Percentiles rank a stretch among this genome's conserved stretches.
Evolutionary conservation across 2,113 vertebrate species (phyloP).

Genomic region (Bombycilla garrulus): DNA sequence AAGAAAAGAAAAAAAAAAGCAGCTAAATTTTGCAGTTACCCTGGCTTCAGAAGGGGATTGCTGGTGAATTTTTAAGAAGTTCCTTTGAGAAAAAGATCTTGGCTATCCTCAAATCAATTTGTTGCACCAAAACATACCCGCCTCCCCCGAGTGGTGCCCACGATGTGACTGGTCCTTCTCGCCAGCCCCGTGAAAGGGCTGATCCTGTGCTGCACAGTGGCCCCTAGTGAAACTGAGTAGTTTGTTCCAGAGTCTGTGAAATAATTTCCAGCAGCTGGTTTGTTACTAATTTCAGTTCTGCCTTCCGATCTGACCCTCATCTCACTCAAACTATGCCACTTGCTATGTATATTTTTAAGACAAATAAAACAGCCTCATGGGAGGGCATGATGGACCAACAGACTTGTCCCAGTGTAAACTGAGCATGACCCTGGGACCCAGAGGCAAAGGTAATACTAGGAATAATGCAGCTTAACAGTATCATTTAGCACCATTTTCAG

Average conservation of each 20-base stretch:
- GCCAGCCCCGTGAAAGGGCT: neutral
- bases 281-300: constrained; percentile 29
- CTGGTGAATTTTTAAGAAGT: neutral
- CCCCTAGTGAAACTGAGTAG: constrained; percentile 36
- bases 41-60: neutral
- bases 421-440: neutral
- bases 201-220: constrained; percentile 49
- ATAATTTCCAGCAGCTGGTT: constrained; percentile 32
- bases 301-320: neutral
- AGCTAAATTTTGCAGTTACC: neutral
- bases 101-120: neutral
- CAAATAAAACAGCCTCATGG: neutral
- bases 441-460: neutral
- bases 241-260: neutral
- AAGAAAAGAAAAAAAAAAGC: neutral
- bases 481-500: neutral
- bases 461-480: neutral
- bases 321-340: neutral
- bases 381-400: neutral
- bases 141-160: neutral
- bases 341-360: neutral
- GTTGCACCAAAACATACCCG: neutral
- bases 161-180: neutral
- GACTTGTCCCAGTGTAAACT: neutral
- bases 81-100: neutral